Base-by-base conservation (phyloP, 2,888 invertebrate genomes). In the Amiota communis region DNA sequence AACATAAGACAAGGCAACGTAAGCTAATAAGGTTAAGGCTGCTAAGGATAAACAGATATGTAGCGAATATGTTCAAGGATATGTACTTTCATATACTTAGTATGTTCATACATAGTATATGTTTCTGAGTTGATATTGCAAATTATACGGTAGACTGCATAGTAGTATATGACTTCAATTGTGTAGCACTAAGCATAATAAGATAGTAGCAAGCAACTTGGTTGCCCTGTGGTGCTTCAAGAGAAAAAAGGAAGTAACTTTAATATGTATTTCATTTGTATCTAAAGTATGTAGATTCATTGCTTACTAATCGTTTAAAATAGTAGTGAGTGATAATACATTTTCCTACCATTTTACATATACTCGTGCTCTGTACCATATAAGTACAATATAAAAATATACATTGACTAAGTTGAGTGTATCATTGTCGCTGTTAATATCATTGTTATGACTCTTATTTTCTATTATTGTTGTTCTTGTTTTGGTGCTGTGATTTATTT, bases 401-500 rank as follows among this genome's bases (percentile, higher is more conserved):
- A n/a, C 53, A 53, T 53, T 17, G 8, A 11, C 20, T 20, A 15
- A 17, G 8, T 17, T 15, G 20, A 17, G 20, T 20, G 59, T 20
- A 20, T 15, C 59, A 17, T 15, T 59, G 20, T 59, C 13, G 20
- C 59, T 59, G 17, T 59, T 59, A 10, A 17, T 57, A 0, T 15
- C 17, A 10, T 57, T 57, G 57, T 15, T 36, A 36, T 36, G 36
- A 6, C 36, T 36, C 36, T 36, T 36, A 2, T 6, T 36, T 36
- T 6, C 36, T 57, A 9, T 57, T 57, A 10, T 57, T 57, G 20
- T 57, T 48, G 17, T 51, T 36, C 47, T 67, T 49, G 51, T 53
- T 51, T 48, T 65, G 51, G 23, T 53, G 53, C 53, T 23, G 17
- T n/a, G 48, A 53, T 53, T 68, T 68, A 53, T 53, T 68, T 68